Base-by-base conservation (phyloP, 2,888 invertebrate genomes). In the Pemphredon lugubris region DNA sequence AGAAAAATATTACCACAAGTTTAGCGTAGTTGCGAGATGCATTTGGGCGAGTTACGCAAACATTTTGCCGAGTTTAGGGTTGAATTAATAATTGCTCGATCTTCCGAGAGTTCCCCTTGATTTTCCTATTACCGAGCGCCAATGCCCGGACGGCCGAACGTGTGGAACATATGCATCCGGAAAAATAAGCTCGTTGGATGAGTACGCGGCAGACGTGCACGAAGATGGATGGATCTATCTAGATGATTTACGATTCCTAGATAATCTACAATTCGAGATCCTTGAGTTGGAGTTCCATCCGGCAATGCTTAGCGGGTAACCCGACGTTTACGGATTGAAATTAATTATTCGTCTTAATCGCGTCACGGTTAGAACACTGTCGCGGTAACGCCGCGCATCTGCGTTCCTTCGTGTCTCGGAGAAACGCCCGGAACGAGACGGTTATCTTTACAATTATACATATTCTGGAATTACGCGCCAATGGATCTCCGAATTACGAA, bases 231-330 rank as follows among this genome's bases (percentile, higher is more conserved):
- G 64, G 26, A 50, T 55, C 42, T 53, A 39, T 23, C 39, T 44
- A 45, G 37, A 73, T 77, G 73, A 76, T 76, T 76, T 73, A 76
- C 74, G 63, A 44, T 44, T 4, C 44, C 44, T 14, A 48, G 64
- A 58, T 50, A 64, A 75, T 64, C 58, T 50, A 58, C 71, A 40
- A 64, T 53, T 57, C 37, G 63, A 63, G 53, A 58, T 54, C 40
- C 53, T 48, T n/a, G 30, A 13, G 45, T 2, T 42, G 45, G 61
- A 57, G 45, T 47, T 71, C 55, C 40, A 60, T 67, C 60, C 48
- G 20, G 20, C 14, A 21, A 21, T 13, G n/a, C 47, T 68, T 40
- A 21, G 16, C 37, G 6, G 18, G 42, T 39, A 69, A 69, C 69
- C 40, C 48, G 51, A 53, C 51, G 47, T 47, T 69, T 26, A 30